phyloP scores from a whole-genome alignment of 1,140 invertebrate species.

The Drosophila ohnishii region DNA sequence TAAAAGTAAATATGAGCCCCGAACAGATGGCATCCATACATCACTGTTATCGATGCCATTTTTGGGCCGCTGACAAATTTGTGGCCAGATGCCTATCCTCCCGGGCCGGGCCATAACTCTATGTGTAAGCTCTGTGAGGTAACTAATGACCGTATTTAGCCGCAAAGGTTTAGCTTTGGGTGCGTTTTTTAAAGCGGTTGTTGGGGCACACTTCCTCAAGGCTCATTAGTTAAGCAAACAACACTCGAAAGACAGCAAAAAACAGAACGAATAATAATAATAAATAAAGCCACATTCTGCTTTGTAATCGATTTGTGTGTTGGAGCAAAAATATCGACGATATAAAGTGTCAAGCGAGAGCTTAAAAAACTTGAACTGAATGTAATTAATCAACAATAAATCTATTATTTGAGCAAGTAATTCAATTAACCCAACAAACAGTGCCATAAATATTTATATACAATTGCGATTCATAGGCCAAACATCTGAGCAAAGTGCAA shows the following conservation, averaged over 20 bases:
- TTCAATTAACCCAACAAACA: slow-evolving; percentile 55
- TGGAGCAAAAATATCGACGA: slow-evolving; percentile 14
- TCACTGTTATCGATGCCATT: slow-evolving; percentile 46
- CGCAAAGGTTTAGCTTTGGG: slow-evolving; percentile 30
- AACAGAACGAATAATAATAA: slow-evolving; percentile 29
- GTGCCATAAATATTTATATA: slow-evolving; percentile 59
- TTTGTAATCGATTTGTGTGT: slow-evolving; percentile 52
- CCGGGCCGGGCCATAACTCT: slow-evolving; percentile 35
- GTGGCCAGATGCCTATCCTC: slow-evolving; percentile 51
- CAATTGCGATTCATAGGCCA: slow-evolving; percentile 54
- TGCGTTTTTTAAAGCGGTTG: slow-evolving; percentile 21
- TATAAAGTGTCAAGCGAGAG: slow-evolving; percentile 42
- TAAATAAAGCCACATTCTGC: slow-evolving; percentile 53
- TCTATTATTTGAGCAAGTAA: slow-evolving; percentile 57
- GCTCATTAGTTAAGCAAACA: slow-evolving; percentile 58
- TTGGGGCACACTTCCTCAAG: slow-evolving; percentile 45
- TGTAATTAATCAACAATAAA: slow-evolving; percentile 73
- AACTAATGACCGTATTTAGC: slow-evolving; percentile 33
- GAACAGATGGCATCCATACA: slow-evolving; percentile 35
- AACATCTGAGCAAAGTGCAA: slow-evolving; percentile 45
- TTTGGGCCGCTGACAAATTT: slow-evolving; percentile 50
- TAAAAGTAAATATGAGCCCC: slow-evolving; percentile 13
- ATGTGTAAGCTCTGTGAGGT: slow-evolving; percentile 30
- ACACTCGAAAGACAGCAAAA: slow-evolving; percentile 7
- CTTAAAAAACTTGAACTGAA: slow-evolving; percentile 52